Conservation (phyloP, 1,140 invertebrate species). For the Macrostomum lignano region DNA sequence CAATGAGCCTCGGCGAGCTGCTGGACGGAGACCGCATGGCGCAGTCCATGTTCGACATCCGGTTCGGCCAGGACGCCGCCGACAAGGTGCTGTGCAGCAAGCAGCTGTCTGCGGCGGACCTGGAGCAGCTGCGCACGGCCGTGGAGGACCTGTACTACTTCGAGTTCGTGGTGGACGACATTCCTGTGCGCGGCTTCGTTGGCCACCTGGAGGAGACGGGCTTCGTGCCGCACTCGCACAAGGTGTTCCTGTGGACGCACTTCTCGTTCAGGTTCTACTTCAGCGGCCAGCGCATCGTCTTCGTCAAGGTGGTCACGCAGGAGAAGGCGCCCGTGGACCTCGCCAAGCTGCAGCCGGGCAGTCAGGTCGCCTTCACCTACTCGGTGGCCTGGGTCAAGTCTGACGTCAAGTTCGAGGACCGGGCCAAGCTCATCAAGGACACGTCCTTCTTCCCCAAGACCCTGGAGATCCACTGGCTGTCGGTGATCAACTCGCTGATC, state of each 20-base stretch:
- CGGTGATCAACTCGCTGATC: constrained; percentile 32
- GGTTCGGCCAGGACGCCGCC: constrained; percentile 19
- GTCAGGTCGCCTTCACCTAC: constrained; percentile 23
- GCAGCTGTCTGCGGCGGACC: constrained; percentile 21
- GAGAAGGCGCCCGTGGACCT: not conserved
- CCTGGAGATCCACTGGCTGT: constrained; percentile 33
- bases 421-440: constrained; percentile 21
- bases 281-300: constrained; percentile 27
- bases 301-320: not conserved
- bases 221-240: constrained; percentile 31
- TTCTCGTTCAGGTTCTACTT: constrained; percentile 30
- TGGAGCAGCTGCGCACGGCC: constrained; percentile 25
- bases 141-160: constrained; percentile 34
- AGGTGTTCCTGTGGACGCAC: constrained; percentile 30
- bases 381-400: constrained; percentile 28
- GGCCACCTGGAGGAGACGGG: constrained; percentile 31
- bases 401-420: constrained; percentile 21
- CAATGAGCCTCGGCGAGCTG: constrained; percentile 31
- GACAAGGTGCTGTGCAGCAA: constrained; percentile 28
- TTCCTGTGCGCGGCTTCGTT: constrained; percentile 31
- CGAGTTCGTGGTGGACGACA: constrained; percentile 33
- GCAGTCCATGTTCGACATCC: constrained; percentile 28
- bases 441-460: constrained; percentile 31
- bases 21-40: constrained; percentile 34
- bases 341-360: not conserved